Conservation (phyloP, 1,140 invertebrate genomes). For the Tetramorium alpestre region DNA sequence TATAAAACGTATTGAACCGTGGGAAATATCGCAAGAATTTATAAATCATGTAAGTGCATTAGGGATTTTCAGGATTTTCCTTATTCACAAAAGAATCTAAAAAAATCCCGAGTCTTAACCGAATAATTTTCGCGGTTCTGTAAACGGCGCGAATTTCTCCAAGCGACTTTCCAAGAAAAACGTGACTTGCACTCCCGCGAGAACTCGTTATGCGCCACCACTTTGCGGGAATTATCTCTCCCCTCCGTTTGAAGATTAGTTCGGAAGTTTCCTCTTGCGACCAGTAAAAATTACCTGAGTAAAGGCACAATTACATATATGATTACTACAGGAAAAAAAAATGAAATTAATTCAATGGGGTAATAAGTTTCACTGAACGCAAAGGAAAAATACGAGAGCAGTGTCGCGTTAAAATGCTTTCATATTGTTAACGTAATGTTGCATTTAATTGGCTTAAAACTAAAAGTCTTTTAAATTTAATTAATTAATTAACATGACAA, state of each 20-base stretch:
- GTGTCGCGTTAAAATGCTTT: background rate
- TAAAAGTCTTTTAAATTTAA: slow-evolving; percentile 4
- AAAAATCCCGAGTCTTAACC: background rate
- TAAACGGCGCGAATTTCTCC: slow-evolving; percentile 40
- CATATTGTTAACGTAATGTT: background rate
- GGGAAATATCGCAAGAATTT: too few relatives aligned
- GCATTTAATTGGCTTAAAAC: background rate
- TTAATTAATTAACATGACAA: slow-evolving; percentile 6
- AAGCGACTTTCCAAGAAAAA: slow-evolving; percentile 42
- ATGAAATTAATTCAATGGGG: slow-evolving; percentile 9
- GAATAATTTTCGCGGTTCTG: slow-evolving; percentile 32
- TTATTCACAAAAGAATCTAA: background rate
- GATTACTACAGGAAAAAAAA: slow-evolving; percentile 13
- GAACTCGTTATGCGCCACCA: slow-evolving; percentile 48
- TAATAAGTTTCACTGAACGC: background rate
- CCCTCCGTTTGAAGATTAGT: slow-evolving; percentile 20
- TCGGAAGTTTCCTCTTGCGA: slow-evolving; percentile 27
- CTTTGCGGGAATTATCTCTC: slow-evolving; percentile 41
- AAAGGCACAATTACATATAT: slow-evolving; percentile 6
- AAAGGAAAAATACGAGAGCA: background rate
- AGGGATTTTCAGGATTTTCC: background rate
- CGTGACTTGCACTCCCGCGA: slow-evolving; percentile 32
- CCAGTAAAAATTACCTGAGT: slow-evolving; percentile 7
- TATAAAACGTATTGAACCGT: background rate
- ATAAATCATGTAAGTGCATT: background rate